Evolutionary conservation across 2,888 invertebrate species (phyloP), one percentile per base, ranked within the genome.

Genomic region (Monoplex corrugatus): DNA sequence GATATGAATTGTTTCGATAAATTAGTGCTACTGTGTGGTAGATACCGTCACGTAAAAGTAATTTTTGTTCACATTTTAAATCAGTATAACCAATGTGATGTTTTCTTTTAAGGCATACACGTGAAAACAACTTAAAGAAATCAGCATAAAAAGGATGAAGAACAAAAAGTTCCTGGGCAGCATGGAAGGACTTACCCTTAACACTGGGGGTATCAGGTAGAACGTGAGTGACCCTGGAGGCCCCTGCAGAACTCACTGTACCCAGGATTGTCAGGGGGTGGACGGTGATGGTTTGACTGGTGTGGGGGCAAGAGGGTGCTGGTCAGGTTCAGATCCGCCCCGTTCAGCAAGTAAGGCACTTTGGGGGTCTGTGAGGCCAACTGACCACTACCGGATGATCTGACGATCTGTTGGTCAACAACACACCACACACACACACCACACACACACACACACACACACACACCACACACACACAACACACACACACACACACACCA

Each of bases 391-490:
- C 28, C 32, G 35, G 50, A 84, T 28, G 35, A 3, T 10, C 35
- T 35, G n/a, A 38, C 57, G 43, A 84, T 50, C 84, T 84, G 84
- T 3, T 19, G 2, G 32, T 57, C 57, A 57, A 16, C 57, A 57
- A 57, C 16, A 57, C 57, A 57, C 57, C 57, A 57, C 57, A 57
- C 57, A 72, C n/a, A 72, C 2, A n/a, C 72, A 72, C 72, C n/a
- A 72, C 72, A n/a, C 8, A 72, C n/a, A n/a, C 72, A 72, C 19
- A n/a, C 72, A 72, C n/a, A 72, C 72, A 72, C 72, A 72, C n/a
- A 72, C 72, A 72, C 57, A 57, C 57, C 57, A 57, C 10, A 57
- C 57, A 72, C 8, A 68, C 72, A 16, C 3, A 72, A 0, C 23
- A 72, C n/a, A n/a, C n/a, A n/a, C n/a, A n/a, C 72, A 72, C 68